Percentiles rank a stretch among this genome's conserved stretches.
phyloP scores from a whole-genome alignment of 2,888 invertebrate genomes.

The Leptopterna dolabrata region DNA sequence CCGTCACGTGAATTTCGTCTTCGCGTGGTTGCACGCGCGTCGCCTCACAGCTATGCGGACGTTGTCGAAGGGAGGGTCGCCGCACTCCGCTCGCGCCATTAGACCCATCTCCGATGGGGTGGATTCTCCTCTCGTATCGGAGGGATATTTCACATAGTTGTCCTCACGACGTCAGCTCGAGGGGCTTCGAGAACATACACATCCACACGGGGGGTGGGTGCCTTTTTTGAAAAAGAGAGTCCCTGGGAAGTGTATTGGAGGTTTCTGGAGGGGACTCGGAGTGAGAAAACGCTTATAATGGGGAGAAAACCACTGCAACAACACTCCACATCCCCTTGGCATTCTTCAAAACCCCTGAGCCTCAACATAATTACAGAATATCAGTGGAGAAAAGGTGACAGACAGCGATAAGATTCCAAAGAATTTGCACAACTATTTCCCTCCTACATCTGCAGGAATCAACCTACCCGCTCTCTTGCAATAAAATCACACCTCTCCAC shows the following conservation, averaged over 20 bases:
- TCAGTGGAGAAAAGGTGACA: too few species aligned
- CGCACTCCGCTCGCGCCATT: neutral
- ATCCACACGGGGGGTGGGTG: neutral
- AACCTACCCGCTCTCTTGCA: too few species aligned
- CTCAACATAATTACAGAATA: neutral
- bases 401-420: too few species aligned
- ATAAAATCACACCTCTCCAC: too few species aligned
- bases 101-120: neutral
- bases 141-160: neutral
- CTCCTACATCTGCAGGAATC: too few species aligned
- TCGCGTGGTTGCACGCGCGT: slow-evolving; percentile 33
- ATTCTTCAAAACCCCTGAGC: neutral
- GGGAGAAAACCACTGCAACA: neutral
- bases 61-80: neutral
- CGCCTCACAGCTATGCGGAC: slow-evolving; percentile 22
- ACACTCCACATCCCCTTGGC: neutral
- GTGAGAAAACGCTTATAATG: neutral
- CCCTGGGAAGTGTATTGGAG: neutral
- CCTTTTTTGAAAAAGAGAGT: neutral
- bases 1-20: slow-evolving; percentile 28
- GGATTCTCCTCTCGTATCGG: neutral
- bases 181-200: too few species aligned
- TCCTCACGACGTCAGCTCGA: neutral
- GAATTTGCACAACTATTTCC: too few species aligned
- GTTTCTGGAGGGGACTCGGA: neutral